Evolutionary conservation across 2,113 vertebrate species (phyloP).

Genomic region (Regulus satrapa): DNA sequence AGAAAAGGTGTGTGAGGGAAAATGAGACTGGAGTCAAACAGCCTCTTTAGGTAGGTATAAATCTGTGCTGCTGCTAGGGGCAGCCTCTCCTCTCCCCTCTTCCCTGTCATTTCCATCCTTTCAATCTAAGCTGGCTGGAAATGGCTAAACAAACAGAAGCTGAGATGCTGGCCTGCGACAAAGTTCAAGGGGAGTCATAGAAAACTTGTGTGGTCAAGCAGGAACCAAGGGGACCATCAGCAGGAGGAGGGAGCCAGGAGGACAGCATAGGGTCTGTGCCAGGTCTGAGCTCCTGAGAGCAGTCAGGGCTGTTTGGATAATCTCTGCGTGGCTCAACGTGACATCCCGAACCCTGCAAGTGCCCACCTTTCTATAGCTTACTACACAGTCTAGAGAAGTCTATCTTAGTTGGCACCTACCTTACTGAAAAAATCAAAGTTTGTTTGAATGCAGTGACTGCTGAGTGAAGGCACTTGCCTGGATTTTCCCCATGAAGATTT

Average conservation of each 20-base stretch:
- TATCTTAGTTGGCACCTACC: neutral
- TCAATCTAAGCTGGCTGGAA: neutral
- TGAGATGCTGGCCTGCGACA: neutral
- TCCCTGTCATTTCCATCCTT: fast-evolving
- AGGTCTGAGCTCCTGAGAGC: neutral
- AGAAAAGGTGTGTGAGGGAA: neutral
- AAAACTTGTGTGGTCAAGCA: neutral
- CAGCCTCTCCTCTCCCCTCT: neutral
- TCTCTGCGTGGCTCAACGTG: neutral
- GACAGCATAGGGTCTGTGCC: fast-evolving
- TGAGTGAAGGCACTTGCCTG: neutral
- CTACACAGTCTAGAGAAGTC: neutral
- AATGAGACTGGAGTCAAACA: neutral
- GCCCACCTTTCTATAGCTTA: neutral
- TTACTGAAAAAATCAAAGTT: neutral
- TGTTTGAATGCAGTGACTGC: neutral
- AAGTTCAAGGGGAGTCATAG: neutral
- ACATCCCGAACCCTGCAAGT: neutral
- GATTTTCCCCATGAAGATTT: neutral
- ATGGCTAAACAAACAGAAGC: neutral
- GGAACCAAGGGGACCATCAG: neutral
- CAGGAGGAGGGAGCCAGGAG: fast-evolving
- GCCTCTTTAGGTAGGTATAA: neutral
- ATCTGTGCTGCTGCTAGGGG: neutral
- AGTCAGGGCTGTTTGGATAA: neutral